Base-by-base conservation (phyloP, 2,113 vertebrate genomes). In the Limnothrissa miodon region DNA sequence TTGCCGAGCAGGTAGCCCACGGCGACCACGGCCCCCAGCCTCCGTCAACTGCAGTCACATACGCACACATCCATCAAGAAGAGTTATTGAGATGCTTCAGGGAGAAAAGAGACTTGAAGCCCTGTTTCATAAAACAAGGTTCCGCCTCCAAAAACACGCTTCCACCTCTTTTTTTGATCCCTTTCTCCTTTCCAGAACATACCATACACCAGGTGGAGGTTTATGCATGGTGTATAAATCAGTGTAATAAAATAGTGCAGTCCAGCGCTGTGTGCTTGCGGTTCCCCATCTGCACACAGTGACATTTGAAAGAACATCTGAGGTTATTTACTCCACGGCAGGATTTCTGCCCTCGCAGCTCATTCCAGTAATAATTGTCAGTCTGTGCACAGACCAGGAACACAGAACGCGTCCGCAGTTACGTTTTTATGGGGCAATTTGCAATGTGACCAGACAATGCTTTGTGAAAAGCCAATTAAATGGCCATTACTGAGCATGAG, bases 21-120 rank as follows among this genome's bases (percentile, higher is more conserved):
- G 96, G 95, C 8, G 95, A 97, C 98, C 98, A 99, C 78, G 95
- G 90, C 9, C 96, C 95, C 98, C 98, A 99, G 81, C 94, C 95
- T 81, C 98, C 98, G 0, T 97, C 94, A 39, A 98, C 98, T 99
- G 83, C 3, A 53, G 85, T 70, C 48, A 59, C 53, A 59, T 23
- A 59, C 53, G n/a, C 53, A 59, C 53, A 59, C 53, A 59, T 33
- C 29, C 66, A 74, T 62, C 66, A 74, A 21, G 5, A 56, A 23
- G 51, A 56, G 51, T 33, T 15, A 36, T 33, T 74, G 17, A 15
- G 36, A 36, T 29, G 36, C 66, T 36, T 74, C 66, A 74, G 66
- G 25, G 62, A 29, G 62, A 70, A 62, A 9, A 74, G 2, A 19
- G 29, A 39, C 25, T 36, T 29, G 10, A 21, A 11, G 13, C 66